Evolutionary conservation across 2,888 invertebrate genomes (phyloP), one percentile per base, ranked within the genome.

Genomic region (Hypsopygia costalis): DNA sequence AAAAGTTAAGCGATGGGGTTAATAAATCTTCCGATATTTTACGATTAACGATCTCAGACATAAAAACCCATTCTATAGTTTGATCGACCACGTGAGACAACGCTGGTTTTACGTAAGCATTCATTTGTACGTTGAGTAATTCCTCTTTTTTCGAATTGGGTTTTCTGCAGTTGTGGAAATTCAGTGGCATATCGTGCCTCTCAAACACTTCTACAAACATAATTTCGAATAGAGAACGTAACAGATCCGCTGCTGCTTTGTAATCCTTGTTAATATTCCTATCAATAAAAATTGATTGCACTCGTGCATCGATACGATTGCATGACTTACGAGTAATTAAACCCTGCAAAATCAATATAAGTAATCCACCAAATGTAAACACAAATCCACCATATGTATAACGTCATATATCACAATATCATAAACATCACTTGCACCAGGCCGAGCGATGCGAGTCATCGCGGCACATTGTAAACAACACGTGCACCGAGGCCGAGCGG

Each of bases 131-230:
- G n/a, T n/a, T n/a, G n/a, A n/a, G n/a, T n/a, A n/a, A n/a, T n/a
- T n/a, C n/a, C n/a, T n/a, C n/a, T n/a, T n/a, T n/a, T n/a, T n/a
- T n/a, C n/a, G n/a, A n/a, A n/a, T n/a, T n/a, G n/a, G n/a, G n/a
- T n/a, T n/a, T n/a, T n/a, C n/a, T n/a, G n/a, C n/a, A n/a, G 42
- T 85, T 86, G 43, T 86, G 81, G 38, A 79, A 83, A 47, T 83
- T 86, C 11, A 81, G 61, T 3, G 59, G 57, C 51, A 62, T 61
- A 0, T 58, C 1, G n/a, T n/a, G n/a, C n/a, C n/a, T n/a, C n/a
- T n/a, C n/a, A n/a, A n/a, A n/a, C n/a, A 64, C 55, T 10, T 78
- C 69, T 5, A 48, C 43, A 11, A 62, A 69, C 1, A 83, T 46
- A 25, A 62, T 66, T 1, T 46, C 46, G n/a, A n/a, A n/a, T n/a